These are phyloP conservation scores for Neodiprion lecontei DNA, from an alignment of 1,140 invertebrate genomes.

Conservation along the genomic window DNA sequence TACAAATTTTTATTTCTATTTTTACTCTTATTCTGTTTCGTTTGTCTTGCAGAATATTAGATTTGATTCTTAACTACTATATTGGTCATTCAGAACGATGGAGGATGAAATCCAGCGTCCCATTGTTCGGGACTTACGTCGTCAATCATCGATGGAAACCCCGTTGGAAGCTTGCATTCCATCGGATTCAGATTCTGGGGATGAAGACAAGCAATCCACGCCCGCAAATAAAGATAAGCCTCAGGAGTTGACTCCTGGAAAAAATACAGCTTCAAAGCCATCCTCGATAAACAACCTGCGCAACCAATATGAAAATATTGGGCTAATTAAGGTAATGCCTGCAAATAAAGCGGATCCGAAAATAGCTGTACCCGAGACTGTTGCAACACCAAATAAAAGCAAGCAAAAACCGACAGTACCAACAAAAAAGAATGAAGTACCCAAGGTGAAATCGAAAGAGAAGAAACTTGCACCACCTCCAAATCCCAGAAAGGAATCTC, in stretches of 20 bases:
- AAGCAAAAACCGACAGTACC: background rate
- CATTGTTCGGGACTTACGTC: slow-evolving; percentile 20
- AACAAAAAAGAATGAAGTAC: background rate
- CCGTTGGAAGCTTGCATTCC: slow-evolving; percentile 18
- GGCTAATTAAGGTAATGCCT: background rate
- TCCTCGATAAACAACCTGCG: background rate
- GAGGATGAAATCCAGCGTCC: slow-evolving; percentile 30
- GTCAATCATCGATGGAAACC: slow-evolving; percentile 33
- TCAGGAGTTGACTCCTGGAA: background rate
- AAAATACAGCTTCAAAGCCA: background rate
- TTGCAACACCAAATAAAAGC: background rate
- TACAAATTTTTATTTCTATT: too few species aligned
- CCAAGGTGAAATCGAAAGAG: background rate
- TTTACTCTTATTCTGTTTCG: too few species aligned
- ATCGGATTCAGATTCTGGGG: slow-evolving; percentile 19
- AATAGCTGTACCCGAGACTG: background rate
- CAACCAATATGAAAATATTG: background rate
- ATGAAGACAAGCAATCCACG: background rate
- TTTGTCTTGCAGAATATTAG: too few species aligned
- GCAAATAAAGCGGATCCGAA: background rate
- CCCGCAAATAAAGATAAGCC: background rate
- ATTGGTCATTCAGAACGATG: slow-evolving; percentile 11
- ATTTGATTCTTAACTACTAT: too few species aligned
- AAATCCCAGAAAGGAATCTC: background rate
- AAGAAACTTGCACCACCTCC: background rate